A percentile compares a stretch with the other conserved stretches of the same genome.
phyloP scores from a whole-genome alignment of 2,797 vertebrate genomes.

The Sylvia borin region DNA sequence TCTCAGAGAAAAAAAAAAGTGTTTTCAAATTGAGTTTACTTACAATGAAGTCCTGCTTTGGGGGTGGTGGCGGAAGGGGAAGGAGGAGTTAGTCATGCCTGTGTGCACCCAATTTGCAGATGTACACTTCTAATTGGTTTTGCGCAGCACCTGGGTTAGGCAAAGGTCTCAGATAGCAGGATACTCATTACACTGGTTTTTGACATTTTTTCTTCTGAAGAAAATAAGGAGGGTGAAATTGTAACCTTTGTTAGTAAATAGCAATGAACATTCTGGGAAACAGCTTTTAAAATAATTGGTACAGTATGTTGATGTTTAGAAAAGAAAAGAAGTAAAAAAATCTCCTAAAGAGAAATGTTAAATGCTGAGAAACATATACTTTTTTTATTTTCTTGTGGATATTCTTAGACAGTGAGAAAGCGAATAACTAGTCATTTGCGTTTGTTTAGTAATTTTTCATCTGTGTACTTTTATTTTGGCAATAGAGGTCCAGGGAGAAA shows the following conservation, averaged over 20 bases:
- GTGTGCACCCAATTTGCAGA: conserved; percentile 39
- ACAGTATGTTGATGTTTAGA: not conserved
- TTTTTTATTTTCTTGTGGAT: not conserved
- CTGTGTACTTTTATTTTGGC: not conserved
- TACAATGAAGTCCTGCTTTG: not conserved
- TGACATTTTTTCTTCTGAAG: conserved; percentile 9
- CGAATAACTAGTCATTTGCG: not conserved
- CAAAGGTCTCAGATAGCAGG: conserved; percentile 38
- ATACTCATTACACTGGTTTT: conserved; percentile 56
- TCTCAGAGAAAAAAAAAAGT: not conserved
- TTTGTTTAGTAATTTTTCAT: not conserved
- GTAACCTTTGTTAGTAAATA: conserved; percentile 24
- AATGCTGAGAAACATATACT: not conserved
- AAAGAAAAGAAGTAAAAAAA: not conserved
- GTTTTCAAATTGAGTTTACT: not conserved
- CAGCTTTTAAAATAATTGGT: conserved; percentile 42
- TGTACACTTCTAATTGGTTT: conserved; percentile 48
- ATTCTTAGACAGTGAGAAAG: not conserved
- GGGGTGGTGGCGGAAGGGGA: fast-evolving
- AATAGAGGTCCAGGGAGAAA: not conserved
- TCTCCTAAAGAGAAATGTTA: not conserved
- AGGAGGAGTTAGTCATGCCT: not conserved
- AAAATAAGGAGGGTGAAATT: conserved; percentile 1
- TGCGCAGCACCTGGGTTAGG: conserved; percentile 14
- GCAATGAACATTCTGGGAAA: conserved; percentile 13